Percentiles rank a stretch among this genome's conserved stretches.
These are phyloP conservation scores for Arrhamphus sclerolepis DNA, from an alignment of 2,797 vertebrate species.

Conservation along the genomic window DNA sequence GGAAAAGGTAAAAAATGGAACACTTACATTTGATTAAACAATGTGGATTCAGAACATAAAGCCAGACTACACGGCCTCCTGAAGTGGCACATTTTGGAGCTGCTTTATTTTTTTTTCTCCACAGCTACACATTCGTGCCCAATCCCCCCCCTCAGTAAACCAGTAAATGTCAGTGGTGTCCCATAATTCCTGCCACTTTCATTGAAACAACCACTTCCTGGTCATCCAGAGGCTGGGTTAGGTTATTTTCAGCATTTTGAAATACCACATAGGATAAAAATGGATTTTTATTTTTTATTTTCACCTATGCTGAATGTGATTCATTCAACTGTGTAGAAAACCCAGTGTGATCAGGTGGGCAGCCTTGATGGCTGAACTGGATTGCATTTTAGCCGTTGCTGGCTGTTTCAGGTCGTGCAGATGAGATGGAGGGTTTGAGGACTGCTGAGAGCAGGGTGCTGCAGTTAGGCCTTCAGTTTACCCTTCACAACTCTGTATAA, in stretches of 20 bases:
- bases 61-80: slow-evolving; percentile 11
- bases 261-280: slow-evolving; percentile 30
- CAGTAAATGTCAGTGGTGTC: neutral
- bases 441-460: slow-evolving; percentile 12
- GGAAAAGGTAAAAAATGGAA: neutral
- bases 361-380: slow-evolving; percentile 63
- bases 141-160: neutral
- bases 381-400: slow-evolving; percentile 55
- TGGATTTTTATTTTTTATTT: slow-evolving; percentile 38
- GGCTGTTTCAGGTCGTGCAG: slow-evolving; percentile 53
- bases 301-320: slow-evolving; percentile 64
- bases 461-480: slow-evolving; percentile 17
- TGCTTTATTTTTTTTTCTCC: neutral
- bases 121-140: too few species aligned
- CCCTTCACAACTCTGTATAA: slow-evolving; percentile 38
- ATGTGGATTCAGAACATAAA: slow-evolving; percentile 6
- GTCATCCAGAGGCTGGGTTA: slow-evolving; percentile 16
- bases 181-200: neutral
- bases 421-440: slow-evolving; percentile 30
- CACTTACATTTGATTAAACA: too few species aligned
- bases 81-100: neutral
- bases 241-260: slow-evolving; percentile 51
- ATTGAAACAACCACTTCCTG: slow-evolving; percentile 8
- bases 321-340: slow-evolving; percentile 49
- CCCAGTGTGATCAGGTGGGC: slow-evolving; percentile 50